Evolutionary conservation across 2,113 vertebrate species (phyloP).

Genomic region (Propithecus coquereli): DNA sequence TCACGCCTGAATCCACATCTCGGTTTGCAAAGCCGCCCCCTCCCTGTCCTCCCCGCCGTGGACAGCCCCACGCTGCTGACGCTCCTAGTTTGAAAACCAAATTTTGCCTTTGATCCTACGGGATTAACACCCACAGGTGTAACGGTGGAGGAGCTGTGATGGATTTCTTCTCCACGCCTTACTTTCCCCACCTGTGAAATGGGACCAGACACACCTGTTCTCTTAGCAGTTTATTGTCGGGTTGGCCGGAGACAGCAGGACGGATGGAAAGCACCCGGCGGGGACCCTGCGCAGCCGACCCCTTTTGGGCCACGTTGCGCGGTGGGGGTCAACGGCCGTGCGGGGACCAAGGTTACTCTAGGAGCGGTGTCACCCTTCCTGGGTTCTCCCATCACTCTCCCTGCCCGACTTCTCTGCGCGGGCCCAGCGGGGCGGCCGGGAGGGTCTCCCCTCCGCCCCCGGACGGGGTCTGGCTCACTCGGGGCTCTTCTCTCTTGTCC

Average conservation of each 20-base stretch:
- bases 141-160: accelerated
- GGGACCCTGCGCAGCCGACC: not conserved
- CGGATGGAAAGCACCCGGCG: accelerated
- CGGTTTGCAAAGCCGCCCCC: not conserved
- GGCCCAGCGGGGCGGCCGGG: accelerated
- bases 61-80: not conserved
- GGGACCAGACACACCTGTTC: not conserved
- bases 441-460: accelerated
- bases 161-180: not conserved
- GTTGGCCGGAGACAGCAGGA: not conserved
- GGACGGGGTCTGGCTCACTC: not conserved
- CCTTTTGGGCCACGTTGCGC: accelerated
- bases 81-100: not conserved
- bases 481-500: not conserved
- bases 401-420: accelerated
- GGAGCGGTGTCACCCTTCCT: accelerated
- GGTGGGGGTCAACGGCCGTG: accelerated
- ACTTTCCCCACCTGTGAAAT: not conserved
- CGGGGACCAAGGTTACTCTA: accelerated
- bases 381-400: accelerated
- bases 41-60: accelerated
- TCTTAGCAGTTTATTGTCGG: accelerated
- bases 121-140: accelerated
- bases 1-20: not conserved
- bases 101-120: not conserved